Evolutionary conservation across 1,140 invertebrate genomes (phyloP).

Genomic region (Lordiphosa mommai): DNA sequence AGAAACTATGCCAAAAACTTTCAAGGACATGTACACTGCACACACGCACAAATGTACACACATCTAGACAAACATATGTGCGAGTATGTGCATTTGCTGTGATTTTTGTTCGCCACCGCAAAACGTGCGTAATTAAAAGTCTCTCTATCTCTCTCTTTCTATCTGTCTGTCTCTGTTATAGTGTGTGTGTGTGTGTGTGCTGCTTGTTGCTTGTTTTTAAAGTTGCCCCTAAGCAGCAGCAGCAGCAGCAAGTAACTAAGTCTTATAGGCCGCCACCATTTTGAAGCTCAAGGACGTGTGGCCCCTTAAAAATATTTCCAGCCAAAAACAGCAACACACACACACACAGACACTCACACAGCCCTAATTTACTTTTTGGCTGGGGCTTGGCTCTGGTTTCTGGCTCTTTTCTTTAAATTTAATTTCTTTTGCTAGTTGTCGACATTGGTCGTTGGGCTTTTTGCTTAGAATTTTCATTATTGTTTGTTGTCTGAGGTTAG

Average conservation of each 20-base stretch:
- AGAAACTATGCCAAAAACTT: constrained; percentile 79
- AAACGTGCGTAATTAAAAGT: constrained; percentile 76
- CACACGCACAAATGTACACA: constrained; percentile 32
- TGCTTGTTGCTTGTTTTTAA: constrained; percentile 37
- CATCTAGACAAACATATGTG: constrained; percentile 1
- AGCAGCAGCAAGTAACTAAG: constrained; percentile 1
- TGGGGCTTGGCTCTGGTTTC: constrained; percentile 42
- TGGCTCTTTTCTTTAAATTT: constrained; percentile 63
- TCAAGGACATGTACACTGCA: constrained; percentile 72
- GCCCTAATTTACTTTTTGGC: constrained; percentile 45
- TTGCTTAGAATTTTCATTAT: constrained; percentile 76
- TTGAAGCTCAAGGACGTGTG: constrained; percentile 63
- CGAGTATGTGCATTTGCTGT: constrained; percentile 26
- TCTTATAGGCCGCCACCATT: constrained; percentile 1
- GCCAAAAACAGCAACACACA: constrained; percentile 36
- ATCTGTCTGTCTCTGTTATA: constrained; percentile 9
- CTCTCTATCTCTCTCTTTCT: constrained; percentile 13
- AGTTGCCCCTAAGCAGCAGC: constrained; percentile 18
- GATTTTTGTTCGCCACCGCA: constrained; percentile 58
- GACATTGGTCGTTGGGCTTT: constrained; percentile 31
- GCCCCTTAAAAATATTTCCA: constrained; percentile 16
- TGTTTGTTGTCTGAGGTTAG: constrained; percentile 77
- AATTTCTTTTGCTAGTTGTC: constrained; percentile 74
- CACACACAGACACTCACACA: constrained; percentile 15
- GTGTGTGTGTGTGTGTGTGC: constrained; percentile 15